Base-by-base conservation (phyloP, 2,888 invertebrate species). In the Drosophila neonasuta region DNA sequence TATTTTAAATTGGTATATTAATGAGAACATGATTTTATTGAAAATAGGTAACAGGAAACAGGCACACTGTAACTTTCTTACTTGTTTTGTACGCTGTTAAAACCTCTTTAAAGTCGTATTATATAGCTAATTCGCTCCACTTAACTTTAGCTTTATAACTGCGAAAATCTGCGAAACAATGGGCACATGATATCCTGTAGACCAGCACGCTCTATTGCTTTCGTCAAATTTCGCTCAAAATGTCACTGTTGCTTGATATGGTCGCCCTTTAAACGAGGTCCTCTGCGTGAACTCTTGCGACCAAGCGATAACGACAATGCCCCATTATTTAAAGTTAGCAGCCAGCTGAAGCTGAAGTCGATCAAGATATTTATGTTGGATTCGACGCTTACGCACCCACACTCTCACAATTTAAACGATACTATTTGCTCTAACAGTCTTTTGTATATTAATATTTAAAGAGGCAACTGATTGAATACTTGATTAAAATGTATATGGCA, bases 221-320 rank as follows among this genome's bases (percentile, higher is more conserved):
- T 36, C n/a, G 2, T 36, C 11, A 15, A 41, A 42, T 15, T 51
- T 36, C 45, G 39, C 34, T 44, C 3, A 15, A 11, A n/a, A 17
- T 11, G 5, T 32, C 32, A 9, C 9, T 42, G 11, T 11, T 44
- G 58, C 51, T 46, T 44, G 71, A 74, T 67, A 67, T 24, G 55
- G 17, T 56, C 10, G 29, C 15, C 29, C 30, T 8, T 51, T 54
- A 30, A 17, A 41, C 30, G 13, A 48, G 48, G 58, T 24, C 15
- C 50, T 13, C 51, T n/a, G 66, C 68, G 82, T 81, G 79, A 79
- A 84, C 79, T 84, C 80, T 84, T 84, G 80, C 82, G 74, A 50
- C 55, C 63, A 62, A 69, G 58, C 74, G 80, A 80, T 80, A 80
- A 81, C 77, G 30, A 78, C 45, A 68, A 9, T 44, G 57, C 42